Evolutionary conservation across 2,888 invertebrate species (phyloP), one percentile per base, ranked within the genome.

Genomic region (Luperina testacea): DNA sequence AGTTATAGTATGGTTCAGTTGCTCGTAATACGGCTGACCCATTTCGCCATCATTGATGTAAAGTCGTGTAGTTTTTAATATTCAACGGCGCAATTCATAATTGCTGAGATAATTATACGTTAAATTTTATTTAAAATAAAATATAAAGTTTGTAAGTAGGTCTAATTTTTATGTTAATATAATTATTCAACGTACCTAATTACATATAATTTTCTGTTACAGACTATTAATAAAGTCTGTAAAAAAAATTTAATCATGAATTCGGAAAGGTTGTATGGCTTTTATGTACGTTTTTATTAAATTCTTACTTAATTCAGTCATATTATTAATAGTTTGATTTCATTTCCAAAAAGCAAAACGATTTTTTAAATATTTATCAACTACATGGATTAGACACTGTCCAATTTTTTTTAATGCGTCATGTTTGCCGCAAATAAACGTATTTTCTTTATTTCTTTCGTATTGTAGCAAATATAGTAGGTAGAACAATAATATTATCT

Each of bases 1-100:
- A 94, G 92, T 94, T 94, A 91, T 88, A 85, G 89, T 90, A 91
- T 89, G 92, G 90, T 90, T 92, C 92, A 92, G 89, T 91, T 90
- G 85, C 78, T 75, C 87, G 83, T 78, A 85, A 82, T 88, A 89
- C 89, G 90, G 90, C 87, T 91, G 93, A 92, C 93, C 93, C 91
- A 91, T 88, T 92, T 93, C 86, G 75, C 63, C 80, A 84, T 83
- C 80, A 85, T 82, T 89, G 78, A 82, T 84, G 74, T 83, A 84
- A 84, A 76, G 64, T 75, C 77, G 77, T 86, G 65, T 88, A 79
- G 81, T 77, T 80, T 82, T 81, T 86, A 80, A 85, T 80, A 83
- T 83, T 77, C 68, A 86, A 72, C 72, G 65, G 64, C 48, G 64
- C 76, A 32, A 77, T 74, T 88, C 67, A 73, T 73, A 88, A 80